Conservation (phyloP, 2,797 vertebrate species). For the Eleutherodactylus coqui region DNA sequence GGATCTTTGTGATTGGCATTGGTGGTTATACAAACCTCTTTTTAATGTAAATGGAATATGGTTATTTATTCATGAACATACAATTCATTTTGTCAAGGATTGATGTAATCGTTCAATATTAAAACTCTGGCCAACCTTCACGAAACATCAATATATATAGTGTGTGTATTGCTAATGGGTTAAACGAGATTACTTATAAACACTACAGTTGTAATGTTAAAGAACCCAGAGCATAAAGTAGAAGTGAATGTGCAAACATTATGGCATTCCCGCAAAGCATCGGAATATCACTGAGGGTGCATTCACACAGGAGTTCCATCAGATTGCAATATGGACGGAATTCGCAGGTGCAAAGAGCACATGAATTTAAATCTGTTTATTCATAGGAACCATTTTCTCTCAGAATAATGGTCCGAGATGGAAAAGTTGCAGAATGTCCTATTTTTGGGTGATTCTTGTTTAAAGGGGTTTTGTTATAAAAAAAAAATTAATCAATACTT, state of each 20-base stretch:
- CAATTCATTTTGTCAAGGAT: slow-evolving; percentile 25
- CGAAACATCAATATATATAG: not conserved
- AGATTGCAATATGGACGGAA: too few relatives aligned
- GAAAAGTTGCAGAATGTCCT: too few relatives aligned
- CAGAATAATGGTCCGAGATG: too few relatives aligned
- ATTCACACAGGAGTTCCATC: too few relatives aligned
- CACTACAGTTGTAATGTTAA: not conserved
- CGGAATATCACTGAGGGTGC: too few relatives aligned
- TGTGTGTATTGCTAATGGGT: slow-evolving; percentile 16
- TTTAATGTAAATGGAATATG: slow-evolving; percentile 8
- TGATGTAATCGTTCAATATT: not conserved
- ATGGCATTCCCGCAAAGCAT: not conserved
- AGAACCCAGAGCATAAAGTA: not conserved
- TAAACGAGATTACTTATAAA: slow-evolving; percentile 3
- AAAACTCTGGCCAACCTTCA: not conserved
- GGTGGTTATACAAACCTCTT: not conserved
- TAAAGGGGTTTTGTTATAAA: too few relatives aligned
- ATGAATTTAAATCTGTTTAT: too few relatives aligned
- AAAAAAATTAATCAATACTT: too few relatives aligned
- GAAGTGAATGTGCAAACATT: not conserved
- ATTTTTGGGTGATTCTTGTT: too few relatives aligned
- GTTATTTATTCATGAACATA: slow-evolving; percentile 21
- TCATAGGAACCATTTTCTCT: too few relatives aligned
- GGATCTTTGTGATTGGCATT: not conserved
- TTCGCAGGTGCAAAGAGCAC: too few relatives aligned